Evolutionary conservation across 2,888 invertebrate genomes (phyloP).

Genomic region (Drosophila algonquin): DNA sequence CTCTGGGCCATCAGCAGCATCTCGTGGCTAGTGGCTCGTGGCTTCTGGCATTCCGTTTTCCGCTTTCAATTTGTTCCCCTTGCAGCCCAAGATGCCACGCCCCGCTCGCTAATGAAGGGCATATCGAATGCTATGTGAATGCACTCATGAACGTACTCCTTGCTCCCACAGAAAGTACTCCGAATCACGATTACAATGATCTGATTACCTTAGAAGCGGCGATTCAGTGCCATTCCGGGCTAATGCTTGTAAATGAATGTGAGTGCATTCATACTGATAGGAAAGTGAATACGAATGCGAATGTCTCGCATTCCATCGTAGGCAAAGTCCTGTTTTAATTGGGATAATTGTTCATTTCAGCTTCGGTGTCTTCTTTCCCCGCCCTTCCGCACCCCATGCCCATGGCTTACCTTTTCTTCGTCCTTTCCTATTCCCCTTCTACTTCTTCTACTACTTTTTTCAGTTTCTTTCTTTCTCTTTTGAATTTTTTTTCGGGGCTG

Average conservation of each 20-base stretch:
- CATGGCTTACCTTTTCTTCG: neutral
- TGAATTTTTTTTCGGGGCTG: slow-evolving; percentile 18
- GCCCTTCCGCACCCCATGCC: neutral
- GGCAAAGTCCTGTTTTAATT: neutral
- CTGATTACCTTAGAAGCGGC: too few relatives aligned
- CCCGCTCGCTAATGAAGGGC: neutral
- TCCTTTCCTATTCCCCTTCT: neutral
- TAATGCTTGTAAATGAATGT: neutral
- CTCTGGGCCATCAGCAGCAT: slow-evolving; percentile 2
- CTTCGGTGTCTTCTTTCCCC: neutral
- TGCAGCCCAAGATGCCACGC: slow-evolving; percentile 16
- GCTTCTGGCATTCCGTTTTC: slow-evolving; percentile 66
- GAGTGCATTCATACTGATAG: neutral
- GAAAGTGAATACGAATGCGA: neutral
- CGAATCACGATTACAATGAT: neutral
- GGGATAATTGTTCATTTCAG: neutral
- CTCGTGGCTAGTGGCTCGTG: neutral
- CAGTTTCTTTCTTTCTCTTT: slow-evolving; percentile 9
- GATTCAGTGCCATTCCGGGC: too few relatives aligned
- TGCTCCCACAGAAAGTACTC: too few relatives aligned
- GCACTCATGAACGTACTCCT: too few relatives aligned
- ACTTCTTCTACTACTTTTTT: neutral
- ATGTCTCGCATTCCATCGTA: neutral
- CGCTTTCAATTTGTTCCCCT: slow-evolving; percentile 62
- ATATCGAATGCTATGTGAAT: neutral